Evolutionary conservation across 1,140 invertebrate genomes (phyloP).

Genomic region (Antheraea mylitta): DNA sequence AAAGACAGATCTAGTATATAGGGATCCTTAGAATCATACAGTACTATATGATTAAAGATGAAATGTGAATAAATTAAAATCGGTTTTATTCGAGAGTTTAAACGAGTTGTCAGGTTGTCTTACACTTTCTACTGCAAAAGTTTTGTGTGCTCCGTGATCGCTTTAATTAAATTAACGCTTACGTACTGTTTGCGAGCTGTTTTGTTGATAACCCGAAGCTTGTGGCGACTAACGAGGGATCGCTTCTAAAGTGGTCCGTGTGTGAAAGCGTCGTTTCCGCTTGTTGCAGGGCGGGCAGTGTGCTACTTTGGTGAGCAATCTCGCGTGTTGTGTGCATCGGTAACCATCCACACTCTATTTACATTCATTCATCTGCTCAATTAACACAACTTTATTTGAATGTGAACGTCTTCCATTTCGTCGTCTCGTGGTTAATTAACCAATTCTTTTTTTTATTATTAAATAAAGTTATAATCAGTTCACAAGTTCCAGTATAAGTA

Average conservation of each 20-base stretch:
- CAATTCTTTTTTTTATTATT: too few species aligned
- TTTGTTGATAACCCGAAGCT: constrained; percentile 19
- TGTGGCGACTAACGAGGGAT: constrained; percentile 21
- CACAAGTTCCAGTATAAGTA: too few species aligned
- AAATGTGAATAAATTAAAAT: too few species aligned
- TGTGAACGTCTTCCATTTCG: constrained; percentile 52
- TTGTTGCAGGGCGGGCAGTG: constrained; percentile 80
- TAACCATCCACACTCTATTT: constrained; percentile 83
- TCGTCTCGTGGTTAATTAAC: too few species aligned
- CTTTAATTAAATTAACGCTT: not conserved
- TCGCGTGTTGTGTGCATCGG: constrained; percentile 95
- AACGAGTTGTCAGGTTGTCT: too few species aligned
- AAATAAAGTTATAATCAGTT: too few species aligned
- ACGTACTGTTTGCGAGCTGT: not conserved
- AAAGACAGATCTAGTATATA: too few species aligned
- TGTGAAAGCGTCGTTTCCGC: constrained; percentile 86
- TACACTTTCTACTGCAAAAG: not conserved
- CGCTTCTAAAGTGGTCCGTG: constrained; percentile 39
- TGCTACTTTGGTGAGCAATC: constrained; percentile 94
- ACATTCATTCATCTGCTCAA: constrained; percentile 74
- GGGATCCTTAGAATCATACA: too few species aligned
- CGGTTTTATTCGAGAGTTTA: too few species aligned
- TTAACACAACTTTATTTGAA: constrained; percentile 61
- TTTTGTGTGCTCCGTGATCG: constrained; percentile 10
- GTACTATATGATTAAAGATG: too few species aligned